Conservation (phyloP, 2,888 invertebrate species). For the Macrostomum cliftonense region DNA sequence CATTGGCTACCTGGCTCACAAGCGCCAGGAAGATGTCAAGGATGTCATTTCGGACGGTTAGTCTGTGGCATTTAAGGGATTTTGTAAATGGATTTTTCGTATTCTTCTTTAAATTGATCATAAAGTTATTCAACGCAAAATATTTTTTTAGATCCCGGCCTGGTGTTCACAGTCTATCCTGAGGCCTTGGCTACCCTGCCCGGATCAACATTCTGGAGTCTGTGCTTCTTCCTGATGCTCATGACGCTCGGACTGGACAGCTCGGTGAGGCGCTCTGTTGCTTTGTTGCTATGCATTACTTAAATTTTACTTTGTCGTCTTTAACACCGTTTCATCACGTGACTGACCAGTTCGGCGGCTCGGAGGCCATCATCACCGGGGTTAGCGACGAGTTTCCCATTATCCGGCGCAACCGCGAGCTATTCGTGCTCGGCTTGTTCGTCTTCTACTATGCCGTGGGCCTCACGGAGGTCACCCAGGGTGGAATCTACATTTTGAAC, state of each 20-base stretch:
- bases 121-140: too few species aligned
- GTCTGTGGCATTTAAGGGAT: neutral
- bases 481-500: conserved; percentile 88
- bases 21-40: conserved; percentile 23
- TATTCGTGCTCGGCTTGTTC: conserved; percentile 77
- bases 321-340: too few species aligned
- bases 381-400: conserved; percentile 84
- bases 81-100: too few species aligned
- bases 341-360: conserved; percentile 73
- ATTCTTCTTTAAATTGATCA: too few species aligned
- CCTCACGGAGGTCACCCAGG: conserved; percentile 79
- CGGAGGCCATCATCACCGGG: conserved; percentile 93
- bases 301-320: too few species aligned
- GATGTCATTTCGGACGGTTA: conserved; percentile 36
- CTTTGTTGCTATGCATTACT: neutral
- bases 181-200: conserved; percentile 98
- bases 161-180: conserved; percentile 89
- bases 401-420: conserved; percentile 68
- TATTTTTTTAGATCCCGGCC: conserved; percentile 60
- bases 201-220: conserved; percentile 83
- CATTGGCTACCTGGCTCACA: conserved; percentile 53
- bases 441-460: conserved; percentile 69
- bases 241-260: conserved; percentile 90
- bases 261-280: conserved; percentile 50
- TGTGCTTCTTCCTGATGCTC: conserved; percentile 96